Base-by-base conservation (phyloP, 2,888 invertebrate species). In the Stegana nigrithorax region DNA sequence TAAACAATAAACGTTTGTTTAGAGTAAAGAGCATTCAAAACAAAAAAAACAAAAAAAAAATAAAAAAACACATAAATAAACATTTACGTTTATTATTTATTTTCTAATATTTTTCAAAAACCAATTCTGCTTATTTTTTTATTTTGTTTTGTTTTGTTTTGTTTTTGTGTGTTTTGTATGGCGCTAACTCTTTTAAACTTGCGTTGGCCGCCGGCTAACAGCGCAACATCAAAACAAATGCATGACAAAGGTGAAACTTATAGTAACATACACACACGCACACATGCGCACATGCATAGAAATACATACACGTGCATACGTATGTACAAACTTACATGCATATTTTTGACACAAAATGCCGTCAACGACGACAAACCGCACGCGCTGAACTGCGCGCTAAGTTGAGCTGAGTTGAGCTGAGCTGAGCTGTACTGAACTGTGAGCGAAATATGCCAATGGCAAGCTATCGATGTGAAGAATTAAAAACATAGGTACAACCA, bases 381-480 rank as follows among this genome's bases (percentile, higher is more conserved):
- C 36, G 56, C n/a, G n/a, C n/a, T n/a, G n/a, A n/a, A n/a, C n/a
- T n/a, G n/a, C n/a, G 2, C 14, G 45, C 63, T 59, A 67, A 32
- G 32, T 32, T 32, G 32, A 12, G 32, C 7, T 12, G 32, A n/a
- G n/a, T n/a, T n/a, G n/a, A n/a, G n/a, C n/a, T n/a, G n/a, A n/a
- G n/a, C n/a, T n/a, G n/a, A n/a, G n/a, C n/a, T n/a, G n/a, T n/a
- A n/a, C n/a, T n/a, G n/a, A n/a, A n/a, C n/a, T n/a, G n/a, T n/a
- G n/a, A n/a, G n/a, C n/a, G n/a, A n/a, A 23, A 66, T 64, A 66
- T 73, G 78, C 75, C 73, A 64, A 42, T 51, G 75, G 75, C 78
- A 62, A 77, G 73, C 77, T 75, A 75, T 75, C 79, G 75, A 79
- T 75, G 75, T 77, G 79, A 75, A 77, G 75, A 79, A 75, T 79